phyloP scores from a whole-genome alignment of 2,797 vertebrate species.

The Schizopygopsis pylzovi region DNA sequence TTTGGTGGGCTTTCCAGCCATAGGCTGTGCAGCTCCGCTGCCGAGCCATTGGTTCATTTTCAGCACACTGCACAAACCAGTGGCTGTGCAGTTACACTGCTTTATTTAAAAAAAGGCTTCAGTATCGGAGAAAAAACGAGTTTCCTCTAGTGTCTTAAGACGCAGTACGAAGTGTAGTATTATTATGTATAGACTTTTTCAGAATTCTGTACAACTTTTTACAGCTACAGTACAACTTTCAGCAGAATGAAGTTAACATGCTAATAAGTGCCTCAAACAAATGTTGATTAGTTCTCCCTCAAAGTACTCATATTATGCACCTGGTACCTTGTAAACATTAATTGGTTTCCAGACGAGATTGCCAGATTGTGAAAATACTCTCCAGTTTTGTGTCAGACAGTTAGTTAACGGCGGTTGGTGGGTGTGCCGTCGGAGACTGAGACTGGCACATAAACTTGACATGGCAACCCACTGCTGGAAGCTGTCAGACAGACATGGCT shows the following conservation, averaged over 20 bases:
- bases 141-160: too few species aligned
- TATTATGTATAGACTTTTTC: too few species aligned
- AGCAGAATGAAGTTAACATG: not conserved
- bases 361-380: not conserved
- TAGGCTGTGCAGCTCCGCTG: too few species aligned
- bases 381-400: not conserved
- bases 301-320: slow-evolving; percentile 3
- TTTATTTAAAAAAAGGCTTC: too few species aligned
- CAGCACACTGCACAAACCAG: too few species aligned
- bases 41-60: too few species aligned
- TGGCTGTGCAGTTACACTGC: too few species aligned
- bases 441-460: slow-evolving; percentile 20
- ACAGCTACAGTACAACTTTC: not conserved
- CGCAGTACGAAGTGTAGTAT: too few species aligned
- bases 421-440: not conserved
- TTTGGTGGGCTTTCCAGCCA: too few species aligned
- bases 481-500: slow-evolving; percentile 1
- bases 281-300: slow-evolving; percentile 5
- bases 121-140: too few species aligned
- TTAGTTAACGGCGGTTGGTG: not conserved
- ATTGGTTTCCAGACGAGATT: not conserved
- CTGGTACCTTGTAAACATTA: slow-evolving; percentile 14
- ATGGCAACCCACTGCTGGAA: slow-evolving; percentile 11
- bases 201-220: not conserved
- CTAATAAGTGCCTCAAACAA: not conserved